phyloP scores from a whole-genome alignment of 1,140 invertebrate species.

The Tigriopus japonicus region DNA sequence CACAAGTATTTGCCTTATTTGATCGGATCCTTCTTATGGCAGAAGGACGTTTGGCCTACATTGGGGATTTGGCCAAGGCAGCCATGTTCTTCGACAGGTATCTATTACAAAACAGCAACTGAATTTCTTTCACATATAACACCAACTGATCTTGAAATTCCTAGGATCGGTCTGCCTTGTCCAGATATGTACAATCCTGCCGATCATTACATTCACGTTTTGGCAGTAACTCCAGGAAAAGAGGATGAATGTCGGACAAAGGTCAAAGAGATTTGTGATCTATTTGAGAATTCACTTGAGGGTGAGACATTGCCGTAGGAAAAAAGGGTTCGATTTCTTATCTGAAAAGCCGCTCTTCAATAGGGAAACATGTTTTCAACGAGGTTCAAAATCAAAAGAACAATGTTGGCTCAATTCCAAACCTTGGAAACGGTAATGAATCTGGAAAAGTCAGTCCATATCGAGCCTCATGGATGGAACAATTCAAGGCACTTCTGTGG shows the following conservation, averaged over 20 bases:
- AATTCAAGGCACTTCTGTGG: constrained; percentile 75
- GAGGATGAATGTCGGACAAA: constrained; percentile 37
- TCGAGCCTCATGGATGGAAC: constrained; percentile 65
- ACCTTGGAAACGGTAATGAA: too few relatives aligned
- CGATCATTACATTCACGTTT: constrained; percentile 73
- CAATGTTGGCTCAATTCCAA: too few relatives aligned
- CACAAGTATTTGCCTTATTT: constrained; percentile 66
- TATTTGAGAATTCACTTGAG: constrained; percentile 18
- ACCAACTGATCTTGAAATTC: constrained; percentile 15
- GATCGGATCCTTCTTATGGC: constrained; percentile 75
- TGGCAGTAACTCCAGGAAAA: constrained; percentile 64
- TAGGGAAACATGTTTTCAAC: too few relatives aligned
- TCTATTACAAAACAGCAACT: too few relatives aligned
- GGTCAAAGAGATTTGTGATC: not conserved
- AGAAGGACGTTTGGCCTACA: constrained; percentile 72
- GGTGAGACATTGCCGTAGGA: too few relatives aligned
- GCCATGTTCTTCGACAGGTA: constrained; percentile 61
- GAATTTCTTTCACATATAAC: too few relatives aligned
- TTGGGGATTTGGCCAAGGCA: constrained; percentile 61
- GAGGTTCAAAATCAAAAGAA: too few relatives aligned
- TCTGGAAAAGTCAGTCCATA: constrained; percentile 35
- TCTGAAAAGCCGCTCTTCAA: too few relatives aligned
- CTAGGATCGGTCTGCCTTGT: constrained; percentile 28
- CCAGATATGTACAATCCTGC: constrained; percentile 76
- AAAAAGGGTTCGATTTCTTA: too few relatives aligned